Conservation (phyloP, 2,888 invertebrate genomes). For the Melangyna quadrimaculata region DNA sequence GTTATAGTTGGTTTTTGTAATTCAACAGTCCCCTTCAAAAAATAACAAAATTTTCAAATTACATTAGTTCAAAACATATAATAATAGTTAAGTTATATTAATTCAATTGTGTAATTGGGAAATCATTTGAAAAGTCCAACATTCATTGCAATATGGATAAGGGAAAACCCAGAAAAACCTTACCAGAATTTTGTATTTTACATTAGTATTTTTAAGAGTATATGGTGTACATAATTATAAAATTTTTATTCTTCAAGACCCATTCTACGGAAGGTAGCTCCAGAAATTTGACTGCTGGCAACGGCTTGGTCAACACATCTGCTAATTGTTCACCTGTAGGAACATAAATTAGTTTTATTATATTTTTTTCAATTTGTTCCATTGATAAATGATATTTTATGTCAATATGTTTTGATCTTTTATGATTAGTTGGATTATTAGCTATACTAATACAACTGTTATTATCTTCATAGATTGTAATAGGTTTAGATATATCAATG, state of each 20-base stretch:
- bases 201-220: not conserved
- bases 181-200: constrained; percentile 21
- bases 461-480: no score
- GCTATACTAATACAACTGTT: no score
- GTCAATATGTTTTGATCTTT: constrained; percentile 47
- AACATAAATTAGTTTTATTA: constrained; percentile 49
- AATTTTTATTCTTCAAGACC: not conserved
- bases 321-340: constrained; percentile 61
- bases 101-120: no score
- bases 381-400: constrained; percentile 30
- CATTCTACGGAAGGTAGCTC: constrained; percentile 31
- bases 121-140: constrained; percentile 34
- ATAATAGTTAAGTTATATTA: no score
- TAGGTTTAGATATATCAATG: no score
- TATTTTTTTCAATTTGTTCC: constrained; percentile 54
- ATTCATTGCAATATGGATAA: constrained; percentile 37
- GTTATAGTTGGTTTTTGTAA: no score
- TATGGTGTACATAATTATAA: not conserved
- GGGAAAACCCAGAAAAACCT: constrained; percentile 47
- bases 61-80: no score
- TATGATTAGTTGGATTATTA: constrained; percentile 57
- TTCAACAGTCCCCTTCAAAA: no score
- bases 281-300: constrained; percentile 51
- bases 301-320: constrained; percentile 50
- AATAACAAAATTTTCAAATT: no score